Conservation (phyloP, 2,888 invertebrate species). For the Neoscelio sp. region DNA sequence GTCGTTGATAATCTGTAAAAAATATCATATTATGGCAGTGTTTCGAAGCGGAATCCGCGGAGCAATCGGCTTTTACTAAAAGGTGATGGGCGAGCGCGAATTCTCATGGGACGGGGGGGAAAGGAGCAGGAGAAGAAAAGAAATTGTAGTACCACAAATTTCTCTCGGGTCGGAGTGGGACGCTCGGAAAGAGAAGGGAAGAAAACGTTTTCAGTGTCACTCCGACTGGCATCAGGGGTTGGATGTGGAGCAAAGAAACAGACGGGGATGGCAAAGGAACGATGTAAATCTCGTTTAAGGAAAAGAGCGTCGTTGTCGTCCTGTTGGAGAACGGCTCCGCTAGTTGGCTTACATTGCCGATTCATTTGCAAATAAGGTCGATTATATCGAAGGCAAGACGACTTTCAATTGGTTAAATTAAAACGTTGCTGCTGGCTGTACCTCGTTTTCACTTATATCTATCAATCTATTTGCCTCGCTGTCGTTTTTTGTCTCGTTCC, state of each 20-base stretch:
- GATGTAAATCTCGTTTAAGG: slow-evolving; percentile 63
- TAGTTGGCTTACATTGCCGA: slow-evolving; percentile 68
- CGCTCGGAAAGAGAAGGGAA: slow-evolving; percentile 14
- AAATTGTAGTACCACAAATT: slow-evolving; percentile 61
- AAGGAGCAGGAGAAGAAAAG: slow-evolving; percentile 11
- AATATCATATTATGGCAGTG: slow-evolving; percentile 18
- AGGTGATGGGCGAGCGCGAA: slow-evolving; percentile 38
- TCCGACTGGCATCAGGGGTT: slow-evolving; percentile 44
- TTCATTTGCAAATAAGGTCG: slow-evolving; percentile 79
- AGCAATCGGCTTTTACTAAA: slow-evolving; percentile 51
- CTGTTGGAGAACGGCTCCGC: slow-evolving; percentile 17
- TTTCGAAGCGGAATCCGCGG: slow-evolving; percentile 12
- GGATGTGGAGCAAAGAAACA: slow-evolving; percentile 54
- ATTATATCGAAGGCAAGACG: slow-evolving; percentile 75
- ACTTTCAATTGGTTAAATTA: slow-evolving; percentile 72
- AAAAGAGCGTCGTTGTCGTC: slow-evolving; percentile 37
- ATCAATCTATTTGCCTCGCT: slow-evolving; percentile 34
- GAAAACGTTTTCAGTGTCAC: slow-evolving; percentile 63
- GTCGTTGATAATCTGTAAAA: slow-evolving; percentile 13
- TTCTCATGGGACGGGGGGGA: slow-evolving; percentile 23
- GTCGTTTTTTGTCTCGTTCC: slow-evolving; percentile 28
- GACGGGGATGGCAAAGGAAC: slow-evolving; percentile 42
- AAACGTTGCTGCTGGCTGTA: slow-evolving; percentile 57
- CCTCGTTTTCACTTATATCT: slow-evolving; percentile 50
- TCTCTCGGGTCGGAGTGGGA: slow-evolving; percentile 24